phyloP scores from a whole-genome alignment of 2,888 invertebrate genomes.

The Perdita meconis region DNA sequence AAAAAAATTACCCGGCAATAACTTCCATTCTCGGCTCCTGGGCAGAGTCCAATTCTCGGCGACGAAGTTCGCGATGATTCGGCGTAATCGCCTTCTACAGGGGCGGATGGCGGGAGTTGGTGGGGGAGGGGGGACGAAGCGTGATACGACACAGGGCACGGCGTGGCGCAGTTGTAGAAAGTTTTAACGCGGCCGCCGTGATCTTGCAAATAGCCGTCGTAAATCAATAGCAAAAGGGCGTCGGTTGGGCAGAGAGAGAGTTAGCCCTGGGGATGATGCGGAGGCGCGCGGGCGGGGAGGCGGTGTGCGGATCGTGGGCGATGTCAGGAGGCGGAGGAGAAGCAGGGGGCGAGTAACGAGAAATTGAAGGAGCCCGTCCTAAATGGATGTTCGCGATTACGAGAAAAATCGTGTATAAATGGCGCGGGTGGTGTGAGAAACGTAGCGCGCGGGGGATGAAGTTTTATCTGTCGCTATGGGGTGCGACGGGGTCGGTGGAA shows the following conservation, averaged over 20 bases:
- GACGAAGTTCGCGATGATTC: conserved; percentile 64
- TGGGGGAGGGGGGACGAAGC: no score
- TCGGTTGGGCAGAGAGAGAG: conserved; percentile 51
- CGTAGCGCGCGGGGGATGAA: conserved; percentile 70
- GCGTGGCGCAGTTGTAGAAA: conserved; percentile 77
- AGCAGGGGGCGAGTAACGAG: conserved; percentile 75
- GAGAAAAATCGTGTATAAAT: conserved; percentile 83
- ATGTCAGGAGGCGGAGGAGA: conserved; percentile 18
- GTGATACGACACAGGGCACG: conserved; percentile 69
- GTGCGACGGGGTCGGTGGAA: background rate
- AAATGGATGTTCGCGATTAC: conserved; percentile 83
- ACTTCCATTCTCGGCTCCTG: conserved; percentile 37
- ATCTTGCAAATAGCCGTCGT: conserved; percentile 82
- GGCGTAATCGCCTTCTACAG: conserved; percentile 61
- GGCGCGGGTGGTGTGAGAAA: conserved; percentile 67
- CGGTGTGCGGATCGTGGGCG: conserved; percentile 23
- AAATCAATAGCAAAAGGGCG: conserved; percentile 80
- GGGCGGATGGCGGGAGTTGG: conserved; percentile 23
- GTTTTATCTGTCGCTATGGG: conserved; percentile 75
- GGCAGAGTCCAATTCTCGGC: conserved; percentile 63
- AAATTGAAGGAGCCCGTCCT: conserved; percentile 80
- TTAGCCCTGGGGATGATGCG: conserved; percentile 8
- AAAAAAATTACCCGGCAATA: conserved; percentile 40
- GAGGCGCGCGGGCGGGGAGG: conserved; percentile 32
- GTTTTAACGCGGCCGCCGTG: conserved; percentile 81